A percentile compares a stretch with the other conserved stretches of the same genome.
Conservation (phyloP, 2,888 invertebrate species). For the Tinea semifulvella region DNA sequence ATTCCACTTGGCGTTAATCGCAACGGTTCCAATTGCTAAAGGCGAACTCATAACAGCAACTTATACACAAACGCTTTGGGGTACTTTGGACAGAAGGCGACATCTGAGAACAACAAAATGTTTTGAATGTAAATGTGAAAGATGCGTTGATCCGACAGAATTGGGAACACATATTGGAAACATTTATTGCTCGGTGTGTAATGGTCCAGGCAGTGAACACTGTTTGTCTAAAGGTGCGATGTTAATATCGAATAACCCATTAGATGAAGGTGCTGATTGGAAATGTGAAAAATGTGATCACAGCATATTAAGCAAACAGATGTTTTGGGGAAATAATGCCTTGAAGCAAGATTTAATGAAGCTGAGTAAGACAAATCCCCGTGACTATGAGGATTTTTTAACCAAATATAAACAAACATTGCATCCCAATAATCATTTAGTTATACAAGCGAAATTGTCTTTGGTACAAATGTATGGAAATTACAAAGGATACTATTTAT, state of each 20-base stretch:
- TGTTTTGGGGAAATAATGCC: constrained; percentile 69
- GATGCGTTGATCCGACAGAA: constrained; percentile 77
- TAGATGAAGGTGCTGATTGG: constrained; percentile 69
- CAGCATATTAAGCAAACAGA: constrained; percentile 63
- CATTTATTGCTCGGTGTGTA: constrained; percentile 71
- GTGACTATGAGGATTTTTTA: constrained; percentile 70
- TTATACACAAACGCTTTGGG: constrained; percentile 76
- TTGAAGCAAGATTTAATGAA: constrained; percentile 67
- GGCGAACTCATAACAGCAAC: constrained; percentile 73
- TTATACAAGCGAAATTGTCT: constrained; percentile 74
- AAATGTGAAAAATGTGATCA: constrained; percentile 71
- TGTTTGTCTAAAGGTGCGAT: constrained; percentile 40
- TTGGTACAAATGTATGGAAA: constrained; percentile 75
- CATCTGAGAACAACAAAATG: constrained; percentile 71
- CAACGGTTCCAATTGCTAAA: constrained; percentile 72
- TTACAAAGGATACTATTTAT: constrained; percentile 58
- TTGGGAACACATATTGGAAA: constrained; percentile 70
- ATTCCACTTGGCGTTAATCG: constrained; percentile 68
- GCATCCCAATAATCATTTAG: constrained; percentile 73
- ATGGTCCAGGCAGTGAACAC: constrained; percentile 41
- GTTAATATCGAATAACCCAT: constrained; percentile 68
- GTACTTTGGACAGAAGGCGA: constrained; percentile 71
- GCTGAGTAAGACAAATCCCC: constrained; percentile 61
- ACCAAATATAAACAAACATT: constrained; percentile 69
- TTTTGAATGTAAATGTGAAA: constrained; percentile 72